phyloP scores from a whole-genome alignment of 1,140 invertebrate genomes.

The Hestina assimilis region DNA sequence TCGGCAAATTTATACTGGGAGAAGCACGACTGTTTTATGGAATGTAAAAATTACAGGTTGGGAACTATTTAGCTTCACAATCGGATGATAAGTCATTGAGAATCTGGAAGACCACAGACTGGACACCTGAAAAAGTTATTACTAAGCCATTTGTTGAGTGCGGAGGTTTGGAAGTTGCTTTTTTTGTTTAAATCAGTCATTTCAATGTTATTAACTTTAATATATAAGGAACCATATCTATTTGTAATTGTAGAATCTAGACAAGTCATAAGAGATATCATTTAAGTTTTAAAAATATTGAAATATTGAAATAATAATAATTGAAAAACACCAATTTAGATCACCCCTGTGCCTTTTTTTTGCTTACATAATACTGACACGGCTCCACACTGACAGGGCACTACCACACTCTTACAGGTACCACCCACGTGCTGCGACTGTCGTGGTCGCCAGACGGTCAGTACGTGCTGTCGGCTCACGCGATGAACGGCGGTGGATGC shows the following conservation, averaged over 20 bases:
- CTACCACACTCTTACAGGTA: slow-evolving; percentile 84
- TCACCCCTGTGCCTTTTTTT: too few species aligned
- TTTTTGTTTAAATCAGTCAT: not conserved
- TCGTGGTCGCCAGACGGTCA: slow-evolving; percentile 99
- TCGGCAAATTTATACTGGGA: too few species aligned
- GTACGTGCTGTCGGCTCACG: slow-evolving; percentile 97
- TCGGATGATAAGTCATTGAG: slow-evolving; percentile 96
- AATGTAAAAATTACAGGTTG: slow-evolving; percentile 77
- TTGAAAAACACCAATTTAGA: too few species aligned
- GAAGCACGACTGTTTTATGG: too few species aligned
- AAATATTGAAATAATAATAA: too few species aligned
- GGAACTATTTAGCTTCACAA: slow-evolving; percentile 97
- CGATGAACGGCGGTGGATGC: slow-evolving; percentile 98
- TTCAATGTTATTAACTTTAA: not conserved
- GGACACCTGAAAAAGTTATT: slow-evolving; percentile 91
- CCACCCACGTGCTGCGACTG: slow-evolving; percentile 94
- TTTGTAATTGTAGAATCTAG: too few species aligned
- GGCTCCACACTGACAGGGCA: too few species aligned
- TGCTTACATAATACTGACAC: too few species aligned
- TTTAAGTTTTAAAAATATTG: too few species aligned
- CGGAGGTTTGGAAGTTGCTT: slow-evolving; percentile 77
- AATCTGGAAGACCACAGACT: slow-evolving; percentile 97
- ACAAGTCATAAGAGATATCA: too few species aligned
- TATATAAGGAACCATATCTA: too few species aligned
- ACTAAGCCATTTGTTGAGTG: slow-evolving; percentile 96